These are phyloP conservation scores for Pararge aegeria DNA, from an alignment of 1,140 invertebrate genomes.

Conservation along the genomic window DNA sequence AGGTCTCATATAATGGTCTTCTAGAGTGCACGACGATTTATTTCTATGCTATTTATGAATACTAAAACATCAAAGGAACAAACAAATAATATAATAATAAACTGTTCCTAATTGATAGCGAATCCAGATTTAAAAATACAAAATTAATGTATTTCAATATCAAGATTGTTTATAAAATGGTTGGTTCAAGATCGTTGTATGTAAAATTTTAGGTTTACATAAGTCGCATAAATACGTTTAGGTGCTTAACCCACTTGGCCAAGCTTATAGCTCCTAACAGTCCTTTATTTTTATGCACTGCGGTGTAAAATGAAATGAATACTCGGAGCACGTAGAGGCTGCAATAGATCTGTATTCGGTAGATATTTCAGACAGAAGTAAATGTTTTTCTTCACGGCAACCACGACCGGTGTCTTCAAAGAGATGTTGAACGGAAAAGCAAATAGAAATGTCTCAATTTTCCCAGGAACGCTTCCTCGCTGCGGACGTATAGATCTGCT, in stretches of 20 bases:
- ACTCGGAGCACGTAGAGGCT: conserved; percentile 12
- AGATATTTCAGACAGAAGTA: conserved; percentile 25
- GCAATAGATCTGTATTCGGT: conserved; percentile 21
- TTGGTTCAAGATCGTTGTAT: no score
- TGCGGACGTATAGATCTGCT: conserved; percentile 22
- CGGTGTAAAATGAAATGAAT: conserved; percentile 11
- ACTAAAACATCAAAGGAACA: no score
- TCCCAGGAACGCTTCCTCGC: conserved; percentile 45
- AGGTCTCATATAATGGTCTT: no score
- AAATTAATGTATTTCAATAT: no score
- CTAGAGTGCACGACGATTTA: no score
- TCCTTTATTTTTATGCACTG: background rate
- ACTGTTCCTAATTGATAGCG: no score
- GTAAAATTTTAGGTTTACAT: no score
- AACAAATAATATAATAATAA: no score
- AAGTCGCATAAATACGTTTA: background rate
- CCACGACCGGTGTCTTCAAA: conserved; percentile 44
- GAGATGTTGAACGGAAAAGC: conserved; percentile 59
- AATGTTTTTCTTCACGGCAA: conserved; percentile 39
- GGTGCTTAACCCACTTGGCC: background rate
- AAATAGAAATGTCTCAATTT: conserved; percentile 73
- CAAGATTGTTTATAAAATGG: no score
- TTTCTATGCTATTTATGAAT: no score
- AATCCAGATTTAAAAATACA: no score
- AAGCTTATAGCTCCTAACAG: background rate